Conservation (phyloP, 2,113 vertebrate species). For the Carassius carassius region DNA sequence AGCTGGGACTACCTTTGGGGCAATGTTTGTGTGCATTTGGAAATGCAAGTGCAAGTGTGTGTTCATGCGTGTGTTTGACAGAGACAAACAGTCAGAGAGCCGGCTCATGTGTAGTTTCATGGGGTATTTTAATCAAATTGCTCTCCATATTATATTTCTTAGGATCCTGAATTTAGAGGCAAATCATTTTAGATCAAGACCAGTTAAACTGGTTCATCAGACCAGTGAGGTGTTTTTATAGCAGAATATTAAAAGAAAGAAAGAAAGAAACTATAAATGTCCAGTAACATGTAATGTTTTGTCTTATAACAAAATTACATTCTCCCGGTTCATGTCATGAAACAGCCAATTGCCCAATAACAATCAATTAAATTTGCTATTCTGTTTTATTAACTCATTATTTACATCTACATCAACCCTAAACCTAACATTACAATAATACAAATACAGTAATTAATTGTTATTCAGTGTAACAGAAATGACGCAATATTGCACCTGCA, state of each 20-base stretch:
- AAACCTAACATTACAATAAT: too few species aligned
- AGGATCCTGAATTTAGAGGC: neutral
- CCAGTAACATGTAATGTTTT: neutral
- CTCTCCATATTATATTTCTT: constrained; percentile 29
- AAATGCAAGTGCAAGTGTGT: neutral
- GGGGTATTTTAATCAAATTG: constrained; percentile 37
- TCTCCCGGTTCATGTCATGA: neutral
- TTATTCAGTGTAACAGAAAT: too few species aligned
- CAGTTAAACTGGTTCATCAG: neutral
- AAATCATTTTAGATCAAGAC: constrained; percentile 20
- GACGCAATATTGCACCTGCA: too few species aligned
- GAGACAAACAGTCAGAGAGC: constrained; percentile 28
- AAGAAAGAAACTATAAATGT: neutral
- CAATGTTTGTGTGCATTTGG: constrained; percentile 17
- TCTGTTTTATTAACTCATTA: too few species aligned
- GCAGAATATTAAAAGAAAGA: neutral
- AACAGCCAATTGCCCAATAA: neutral
- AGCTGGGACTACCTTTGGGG: constrained; percentile 31
- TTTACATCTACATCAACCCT: too few species aligned
- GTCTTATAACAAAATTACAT: neutral
- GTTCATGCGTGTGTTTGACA: constrained; percentile 13
- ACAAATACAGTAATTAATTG: too few species aligned
- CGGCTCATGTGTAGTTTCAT: constrained; percentile 33
- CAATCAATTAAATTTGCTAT: too few species aligned
- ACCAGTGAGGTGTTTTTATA: constrained; percentile 23